These are phyloP conservation scores for Harpalus rubripes DNA, from an alignment of 2,888 invertebrate genomes.

Conservation along the genomic window DNA sequence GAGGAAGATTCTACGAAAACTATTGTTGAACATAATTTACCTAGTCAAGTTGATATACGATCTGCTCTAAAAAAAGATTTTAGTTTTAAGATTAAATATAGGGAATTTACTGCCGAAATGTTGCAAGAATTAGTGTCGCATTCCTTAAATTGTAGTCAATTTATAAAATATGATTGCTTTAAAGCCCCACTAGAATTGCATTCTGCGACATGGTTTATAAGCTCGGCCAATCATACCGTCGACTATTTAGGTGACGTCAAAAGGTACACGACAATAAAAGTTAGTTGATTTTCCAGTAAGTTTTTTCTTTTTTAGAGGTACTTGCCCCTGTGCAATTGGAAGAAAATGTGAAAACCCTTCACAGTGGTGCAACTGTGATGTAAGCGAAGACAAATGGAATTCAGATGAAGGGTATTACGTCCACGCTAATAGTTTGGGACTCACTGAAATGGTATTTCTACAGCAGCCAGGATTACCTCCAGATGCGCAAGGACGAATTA, in stretches of 20 bases:
- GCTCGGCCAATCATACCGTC: constrained; percentile 89
- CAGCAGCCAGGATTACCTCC: constrained; percentile 91
- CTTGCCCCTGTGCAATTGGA: constrained; percentile 88
- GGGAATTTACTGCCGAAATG: constrained; percentile 95
- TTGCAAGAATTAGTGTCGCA: constrained; percentile 93
- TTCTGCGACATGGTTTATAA: constrained; percentile 93
- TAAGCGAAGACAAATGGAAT: constrained; percentile 91
- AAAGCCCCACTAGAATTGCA: constrained; percentile 92
- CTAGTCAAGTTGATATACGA: constrained; percentile 93
- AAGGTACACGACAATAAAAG: constrained; percentile 78
- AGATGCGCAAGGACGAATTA: constrained; percentile 92
- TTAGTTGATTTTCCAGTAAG: constrained; percentile 67
- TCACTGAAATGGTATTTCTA: constrained; percentile 93
- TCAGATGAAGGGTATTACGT: constrained; percentile 93
- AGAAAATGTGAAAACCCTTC: constrained; percentile 90
- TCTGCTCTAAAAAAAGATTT: constrained; percentile 89
- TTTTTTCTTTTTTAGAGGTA: constrained; percentile 79
- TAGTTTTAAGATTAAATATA: constrained; percentile 90
- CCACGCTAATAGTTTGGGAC: constrained; percentile 89
- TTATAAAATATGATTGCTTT: constrained; percentile 94
- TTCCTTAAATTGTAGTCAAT: constrained; percentile 92
- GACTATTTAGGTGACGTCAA: constrained; percentile 90
- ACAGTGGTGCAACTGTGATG: constrained; percentile 95
- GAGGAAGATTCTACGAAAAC: constrained; percentile 91
- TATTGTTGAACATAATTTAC: constrained; percentile 94